Conservation (phyloP, 2,113 vertebrate genomes). For the Pelecanus crispus region DNA sequence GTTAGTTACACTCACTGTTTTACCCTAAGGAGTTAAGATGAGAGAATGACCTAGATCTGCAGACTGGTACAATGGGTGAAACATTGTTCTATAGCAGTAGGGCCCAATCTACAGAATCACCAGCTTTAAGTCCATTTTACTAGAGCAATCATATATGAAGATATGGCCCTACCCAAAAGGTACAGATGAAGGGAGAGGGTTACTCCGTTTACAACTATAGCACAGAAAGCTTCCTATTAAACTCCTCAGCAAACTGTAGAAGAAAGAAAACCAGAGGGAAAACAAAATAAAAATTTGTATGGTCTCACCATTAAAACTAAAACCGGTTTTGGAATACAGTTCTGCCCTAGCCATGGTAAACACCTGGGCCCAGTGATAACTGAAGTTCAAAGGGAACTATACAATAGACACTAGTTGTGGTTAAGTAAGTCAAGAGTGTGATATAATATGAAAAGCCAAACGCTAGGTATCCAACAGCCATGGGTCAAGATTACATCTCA, state of each 20-base stretch:
- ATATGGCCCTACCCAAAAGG: neutral
- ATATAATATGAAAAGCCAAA: neutral
- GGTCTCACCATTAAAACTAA: neutral
- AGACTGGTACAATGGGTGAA: neutral
- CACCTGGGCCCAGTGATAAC: neutral
- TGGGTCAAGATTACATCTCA: neutral
- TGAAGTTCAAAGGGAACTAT: neutral
- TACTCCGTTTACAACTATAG: neutral
- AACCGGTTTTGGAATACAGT: neutral
- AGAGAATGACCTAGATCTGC: neutral
- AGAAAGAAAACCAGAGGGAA: neutral
- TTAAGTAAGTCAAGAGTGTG: neutral
- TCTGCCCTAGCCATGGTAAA: neutral
- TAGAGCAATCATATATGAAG: neutral
- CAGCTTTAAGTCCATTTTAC: neutral
- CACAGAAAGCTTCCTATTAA: neutral
- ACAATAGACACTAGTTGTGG: neutral
- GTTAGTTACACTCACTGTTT: neutral
- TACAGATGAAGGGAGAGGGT: neutral
- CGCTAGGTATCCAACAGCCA: neutral
- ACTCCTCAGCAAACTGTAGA: neutral
- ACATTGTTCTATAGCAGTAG: neutral
- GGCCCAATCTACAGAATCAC: neutral
- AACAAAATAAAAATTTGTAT: neutral
- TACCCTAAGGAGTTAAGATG: neutral